phyloP scores from a whole-genome alignment of 2,888 invertebrate genomes.

The Drosophila eohydei region DNA sequence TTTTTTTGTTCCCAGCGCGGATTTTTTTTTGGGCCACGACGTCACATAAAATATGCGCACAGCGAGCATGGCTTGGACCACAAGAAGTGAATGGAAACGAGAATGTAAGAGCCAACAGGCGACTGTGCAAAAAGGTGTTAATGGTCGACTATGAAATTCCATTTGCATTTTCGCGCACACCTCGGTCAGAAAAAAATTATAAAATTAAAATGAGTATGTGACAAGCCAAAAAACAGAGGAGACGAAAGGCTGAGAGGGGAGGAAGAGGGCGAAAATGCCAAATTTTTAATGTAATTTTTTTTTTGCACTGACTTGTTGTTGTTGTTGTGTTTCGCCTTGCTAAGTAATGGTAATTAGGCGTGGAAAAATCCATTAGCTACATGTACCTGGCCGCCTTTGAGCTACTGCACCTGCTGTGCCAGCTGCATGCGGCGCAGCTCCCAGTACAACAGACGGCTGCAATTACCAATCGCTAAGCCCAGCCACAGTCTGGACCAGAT shows the following conservation, averaged over 20 bases:
- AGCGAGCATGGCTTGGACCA: slow-evolving; percentile 24
- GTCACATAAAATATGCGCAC: slow-evolving; percentile 72
- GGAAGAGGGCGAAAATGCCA: slow-evolving; percentile 7
- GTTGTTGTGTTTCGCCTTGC: slow-evolving; percentile 24
- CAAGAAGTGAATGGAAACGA: slow-evolving; percentile 43
- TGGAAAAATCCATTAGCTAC: slow-evolving; percentile 75
- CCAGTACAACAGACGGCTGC: slow-evolving; percentile 36
- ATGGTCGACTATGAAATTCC: slow-evolving; percentile 81
- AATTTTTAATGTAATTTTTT: slow-evolving; percentile 75
- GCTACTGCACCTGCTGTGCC: slow-evolving; percentile 5
- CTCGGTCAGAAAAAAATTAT: slow-evolving; percentile 44
- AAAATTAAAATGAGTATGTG: slow-evolving; percentile 50
- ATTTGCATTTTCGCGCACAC: slow-evolving; percentile 69
- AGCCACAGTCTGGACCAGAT: not conserved
- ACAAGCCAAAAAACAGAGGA: slow-evolving; percentile 37
- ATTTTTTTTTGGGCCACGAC: slow-evolving; percentile 26
- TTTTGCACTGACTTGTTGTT: slow-evolving; percentile 28
- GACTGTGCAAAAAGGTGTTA: slow-evolving; percentile 74
- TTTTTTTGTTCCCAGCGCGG: slow-evolving; percentile 42
- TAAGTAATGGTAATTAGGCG: slow-evolving; percentile 79
- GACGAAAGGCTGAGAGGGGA: not conserved
- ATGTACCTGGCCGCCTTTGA: slow-evolving; percentile 8
- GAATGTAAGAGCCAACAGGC: slow-evolving; percentile 50
- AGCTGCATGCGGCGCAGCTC: slow-evolving; percentile 19
- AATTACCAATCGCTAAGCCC: slow-evolving; percentile 25